Evolutionary conservation across 2,888 invertebrate genomes (phyloP), one percentile per base, ranked within the genome.

Genomic region (Drosophila nr. perissopoda): DNA sequence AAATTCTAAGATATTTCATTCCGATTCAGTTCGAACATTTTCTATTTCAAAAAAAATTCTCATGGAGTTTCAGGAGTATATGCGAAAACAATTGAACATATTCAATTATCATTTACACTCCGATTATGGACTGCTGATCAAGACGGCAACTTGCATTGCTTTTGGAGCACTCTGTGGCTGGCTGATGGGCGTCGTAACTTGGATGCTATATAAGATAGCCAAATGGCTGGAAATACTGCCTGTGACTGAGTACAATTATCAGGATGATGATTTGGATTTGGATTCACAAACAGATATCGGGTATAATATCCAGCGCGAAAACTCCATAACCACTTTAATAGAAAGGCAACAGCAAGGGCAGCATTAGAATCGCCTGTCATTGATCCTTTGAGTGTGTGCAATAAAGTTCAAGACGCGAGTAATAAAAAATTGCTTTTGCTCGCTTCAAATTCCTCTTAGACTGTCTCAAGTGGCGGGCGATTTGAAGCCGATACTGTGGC

Each of bases 111-210:
- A 76, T 11, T 58, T 84, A 1, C 79, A 72, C 6, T 66, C 74
- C 27, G 82, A 81, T 53, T 84, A 82, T 31, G 84, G 84, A 2
- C 33, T 74, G 16, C 38, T 82, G 1, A 73, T 84, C 33, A 83
- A 76, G 71, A 58, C 54, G 33, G 83, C 87, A 38, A 76, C 87
- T 1, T 83, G 86, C 56, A 61, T 84, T 10, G 84, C 84, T 5
- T 77, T 86, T 56, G 84, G 87, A 4, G 82, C 76, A 3, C 38
- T 86, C 1, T 86, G 79, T n/a, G 84, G 87, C 11, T 86, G 83
- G 83, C 31, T 82, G 2, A 76, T 86, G 69, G 82, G 72, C 8
- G 48, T 86, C 0, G 0, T 86, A 7, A 71, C 87, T 1, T 70
- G 64, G 61, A 21, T 76, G 2, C 7, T 83, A 5, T 83, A 76